Percentiles rank a stretch among this genome's conserved stretches.
phyloP scores from a whole-genome alignment of 2,113 vertebrate genomes.

The Callopanchax toddi region DNA sequence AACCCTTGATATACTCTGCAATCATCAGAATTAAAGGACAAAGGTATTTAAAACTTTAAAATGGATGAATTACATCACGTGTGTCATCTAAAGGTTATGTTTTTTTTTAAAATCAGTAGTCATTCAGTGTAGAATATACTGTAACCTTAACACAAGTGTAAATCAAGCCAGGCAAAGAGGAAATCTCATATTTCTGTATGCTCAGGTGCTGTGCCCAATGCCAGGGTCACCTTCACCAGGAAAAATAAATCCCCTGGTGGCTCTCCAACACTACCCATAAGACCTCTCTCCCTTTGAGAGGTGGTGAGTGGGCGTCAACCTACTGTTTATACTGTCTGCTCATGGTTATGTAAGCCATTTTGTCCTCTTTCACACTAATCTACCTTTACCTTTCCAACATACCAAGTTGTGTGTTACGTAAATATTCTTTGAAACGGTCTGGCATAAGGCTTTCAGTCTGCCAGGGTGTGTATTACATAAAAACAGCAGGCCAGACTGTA shows the following conservation, averaged over 20 bases:
- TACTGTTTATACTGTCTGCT: conserved; percentile 79
- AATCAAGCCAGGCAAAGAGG: conserved; percentile 63
- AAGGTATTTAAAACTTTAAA: neutral
- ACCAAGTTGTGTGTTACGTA: conserved; percentile 68
- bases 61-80: neutral
- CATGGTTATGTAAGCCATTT: conserved; percentile 72
- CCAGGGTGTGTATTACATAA: conserved; percentile 73
- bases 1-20: no score
- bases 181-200: conserved; percentile 76
- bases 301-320: conserved; percentile 73
- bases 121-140: conserved; percentile 39
- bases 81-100: neutral
- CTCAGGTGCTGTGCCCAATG: conserved; percentile 73
- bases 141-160: conserved; percentile 68
- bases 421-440: conserved; percentile 61
- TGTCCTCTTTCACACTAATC: conserved; percentile 68
- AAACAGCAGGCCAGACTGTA: conserved; percentile 63
- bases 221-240: conserved; percentile 75
- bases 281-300: conserved; percentile 69
- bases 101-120: conserved; percentile 6
- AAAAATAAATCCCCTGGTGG: conserved; percentile 69
- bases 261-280: conserved; percentile 69
- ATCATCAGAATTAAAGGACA: neutral
- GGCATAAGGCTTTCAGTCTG: conserved; percentile 49
- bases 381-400: conserved; percentile 67